A percentile compares a stretch with the other conserved stretches of the same genome.
phyloP scores from a whole-genome alignment of 2,113 vertebrate genomes.

The Neolamprologus cancellatus region DNA sequence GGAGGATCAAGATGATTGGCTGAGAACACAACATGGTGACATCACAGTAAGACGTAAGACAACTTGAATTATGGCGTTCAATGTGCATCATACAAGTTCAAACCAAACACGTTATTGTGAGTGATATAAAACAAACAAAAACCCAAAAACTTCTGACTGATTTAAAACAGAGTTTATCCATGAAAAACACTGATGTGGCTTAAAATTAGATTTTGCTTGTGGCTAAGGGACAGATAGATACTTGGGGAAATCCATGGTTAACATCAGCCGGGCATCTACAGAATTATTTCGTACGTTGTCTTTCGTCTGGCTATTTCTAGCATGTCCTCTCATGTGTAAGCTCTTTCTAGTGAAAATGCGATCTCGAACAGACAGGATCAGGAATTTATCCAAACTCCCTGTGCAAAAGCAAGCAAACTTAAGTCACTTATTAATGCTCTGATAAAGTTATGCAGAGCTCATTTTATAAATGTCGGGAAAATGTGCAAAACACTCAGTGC shows the following conservation, averaged over 20 bases:
- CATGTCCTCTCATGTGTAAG: not conserved
- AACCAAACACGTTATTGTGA: not conserved
- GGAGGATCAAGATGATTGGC: conserved; percentile 85
- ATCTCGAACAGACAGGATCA: rapidly evolving
- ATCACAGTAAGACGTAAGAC: not conserved
- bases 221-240: not conserved
- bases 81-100: not conserved
- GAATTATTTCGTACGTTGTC: not conserved
- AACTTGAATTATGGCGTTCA: not conserved
- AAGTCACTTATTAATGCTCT: not conserved
- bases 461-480: not conserved
- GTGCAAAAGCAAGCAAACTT: not conserved
- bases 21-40: conserved; percentile 16
- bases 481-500: not conserved
- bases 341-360: not conserved
- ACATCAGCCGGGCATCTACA: not conserved
- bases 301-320: not conserved
- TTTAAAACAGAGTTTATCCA: not conserved
- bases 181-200: not conserved
- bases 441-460: not conserved
- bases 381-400: not conserved
- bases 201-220: rapidly evolving
- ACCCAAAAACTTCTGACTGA: rapidly evolving
- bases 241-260: not conserved
- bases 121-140: not conserved